A percentile compares a stretch with the other conserved stretches of the same genome.
Conservation (phyloP, 2,113 vertebrate genomes). For the Pygoscelis antarcticus region DNA sequence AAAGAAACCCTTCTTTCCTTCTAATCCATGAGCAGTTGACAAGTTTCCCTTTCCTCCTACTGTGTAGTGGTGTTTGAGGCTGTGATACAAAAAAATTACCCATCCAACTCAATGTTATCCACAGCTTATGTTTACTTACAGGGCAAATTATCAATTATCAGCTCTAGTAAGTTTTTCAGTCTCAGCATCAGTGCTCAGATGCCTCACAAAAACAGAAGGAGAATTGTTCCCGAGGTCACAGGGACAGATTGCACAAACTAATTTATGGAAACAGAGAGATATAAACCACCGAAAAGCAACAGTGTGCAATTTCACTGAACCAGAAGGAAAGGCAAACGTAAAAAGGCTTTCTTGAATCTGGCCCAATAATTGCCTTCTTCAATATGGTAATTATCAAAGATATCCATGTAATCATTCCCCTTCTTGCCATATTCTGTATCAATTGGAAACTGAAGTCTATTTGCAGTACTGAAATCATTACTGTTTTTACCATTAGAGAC, state of each 20-base stretch:
- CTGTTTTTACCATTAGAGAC: background rate
- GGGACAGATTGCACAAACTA: conserved; percentile 20
- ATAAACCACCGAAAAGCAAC: background rate
- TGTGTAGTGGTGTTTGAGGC: rapidly evolving
- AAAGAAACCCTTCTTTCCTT: background rate
- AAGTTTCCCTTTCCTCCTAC: background rate
- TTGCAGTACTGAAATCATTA: background rate
- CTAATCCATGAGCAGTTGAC: background rate
- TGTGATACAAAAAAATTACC: background rate
- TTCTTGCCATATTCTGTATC: background rate
- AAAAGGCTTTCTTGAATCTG: background rate
- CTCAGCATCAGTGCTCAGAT: background rate
- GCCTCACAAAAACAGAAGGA: background rate
- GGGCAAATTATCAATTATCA: conserved; percentile 20
- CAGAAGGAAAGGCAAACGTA: background rate
- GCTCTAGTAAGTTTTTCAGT: background rate
- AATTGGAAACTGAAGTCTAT: background rate
- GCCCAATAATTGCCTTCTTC: background rate
- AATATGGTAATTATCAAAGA: background rate
- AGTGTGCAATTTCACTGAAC: background rate
- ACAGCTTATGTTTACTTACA: conserved; percentile 30
- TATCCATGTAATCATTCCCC: background rate
- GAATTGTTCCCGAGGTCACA: conserved; percentile 15
- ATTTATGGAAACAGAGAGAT: conserved; percentile 6
- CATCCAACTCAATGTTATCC: background rate